These are phyloP conservation scores for Hyperopisus bebe DNA, from an alignment of 2,113 vertebrate species.

Conservation along the genomic window DNA sequence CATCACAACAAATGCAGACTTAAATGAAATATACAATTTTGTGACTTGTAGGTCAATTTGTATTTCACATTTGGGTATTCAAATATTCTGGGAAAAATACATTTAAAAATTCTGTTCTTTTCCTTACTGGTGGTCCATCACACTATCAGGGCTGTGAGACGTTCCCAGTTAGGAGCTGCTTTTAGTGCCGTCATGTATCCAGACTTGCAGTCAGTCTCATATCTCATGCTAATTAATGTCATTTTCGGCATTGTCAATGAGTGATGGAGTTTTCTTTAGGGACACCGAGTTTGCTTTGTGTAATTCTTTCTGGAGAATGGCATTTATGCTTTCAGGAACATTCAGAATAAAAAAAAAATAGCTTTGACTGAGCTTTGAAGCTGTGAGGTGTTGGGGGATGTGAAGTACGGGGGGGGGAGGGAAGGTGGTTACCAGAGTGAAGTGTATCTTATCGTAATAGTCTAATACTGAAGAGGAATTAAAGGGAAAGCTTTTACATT, in stretches of 20 bases:
- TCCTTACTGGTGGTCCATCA: neutral
- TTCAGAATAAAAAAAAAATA: neutral
- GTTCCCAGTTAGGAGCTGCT: neutral
- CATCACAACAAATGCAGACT: neutral
- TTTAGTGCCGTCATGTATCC: neutral
- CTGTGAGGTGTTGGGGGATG: too few relatives aligned
- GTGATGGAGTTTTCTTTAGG: conserved; percentile 11
- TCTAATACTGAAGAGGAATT: neutral
- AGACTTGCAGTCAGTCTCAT: neutral
- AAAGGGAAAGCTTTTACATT: neutral
- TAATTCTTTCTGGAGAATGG: neutral
- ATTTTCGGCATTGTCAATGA: conserved; percentile 2
- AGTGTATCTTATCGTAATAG: neutral
- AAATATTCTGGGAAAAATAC: neutral
- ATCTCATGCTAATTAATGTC: conserved; percentile 22
- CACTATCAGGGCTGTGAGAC: neutral
- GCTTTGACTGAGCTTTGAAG: conserved; percentile 1
- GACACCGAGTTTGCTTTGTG: neutral
- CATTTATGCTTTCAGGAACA: conserved; percentile 9
- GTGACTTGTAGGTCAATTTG: neutral
- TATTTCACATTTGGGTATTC: neutral
- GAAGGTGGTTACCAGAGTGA: neutral
- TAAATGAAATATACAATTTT: neutral
- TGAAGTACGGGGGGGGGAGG: neutral
- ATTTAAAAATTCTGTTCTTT: neutral